Conservation (phyloP, 2,113 vertebrate genomes). For the Pica pica region DNA sequence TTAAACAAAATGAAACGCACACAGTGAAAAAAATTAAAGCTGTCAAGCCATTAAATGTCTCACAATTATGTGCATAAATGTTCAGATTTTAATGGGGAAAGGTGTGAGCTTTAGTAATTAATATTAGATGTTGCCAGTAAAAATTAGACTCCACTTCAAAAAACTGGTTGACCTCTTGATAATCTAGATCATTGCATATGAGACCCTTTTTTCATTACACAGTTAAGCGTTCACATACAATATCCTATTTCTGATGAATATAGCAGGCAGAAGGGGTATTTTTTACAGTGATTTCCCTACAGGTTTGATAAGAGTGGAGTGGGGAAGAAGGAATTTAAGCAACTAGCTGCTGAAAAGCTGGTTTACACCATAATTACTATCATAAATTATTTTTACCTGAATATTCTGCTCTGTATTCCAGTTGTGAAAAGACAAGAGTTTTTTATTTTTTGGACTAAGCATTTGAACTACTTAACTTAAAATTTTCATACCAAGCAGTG, state of each 20-base stretch:
- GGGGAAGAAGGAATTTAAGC: slow-evolving; percentile 2
- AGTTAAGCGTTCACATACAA: neutral
- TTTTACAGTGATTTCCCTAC: slow-evolving; percentile 25
- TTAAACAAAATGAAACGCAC: slow-evolving; percentile 43
- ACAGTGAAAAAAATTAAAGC: slow-evolving; percentile 22
- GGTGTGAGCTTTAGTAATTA: slow-evolving; percentile 59
- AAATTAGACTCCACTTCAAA: slow-evolving; percentile 47
- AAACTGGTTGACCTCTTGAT: slow-evolving; percentile 51
- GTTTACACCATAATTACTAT: slow-evolving; percentile 20
- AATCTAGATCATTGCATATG: slow-evolving; percentile 17
- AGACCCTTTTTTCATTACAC: slow-evolving; percentile 22
- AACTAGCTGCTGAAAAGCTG: slow-evolving; percentile 23
- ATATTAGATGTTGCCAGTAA: slow-evolving; percentile 50
- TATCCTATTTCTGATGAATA: slow-evolving; percentile 34
- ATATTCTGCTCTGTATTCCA: neutral
- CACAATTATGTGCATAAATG: slow-evolving; percentile 44
- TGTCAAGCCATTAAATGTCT: slow-evolving; percentile 55
- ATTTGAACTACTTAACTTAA: slow-evolving; percentile 1
- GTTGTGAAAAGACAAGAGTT: neutral
- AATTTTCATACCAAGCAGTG: neutral
- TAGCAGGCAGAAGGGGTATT: neutral
- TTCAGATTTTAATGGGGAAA: slow-evolving; percentile 37
- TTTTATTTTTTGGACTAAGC: neutral
- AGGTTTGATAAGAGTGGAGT: slow-evolving; percentile 31
- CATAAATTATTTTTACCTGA: slow-evolving; percentile 49